Conservation (phyloP, 2,113 vertebrate species). For the Mugil cephalus region DNA sequence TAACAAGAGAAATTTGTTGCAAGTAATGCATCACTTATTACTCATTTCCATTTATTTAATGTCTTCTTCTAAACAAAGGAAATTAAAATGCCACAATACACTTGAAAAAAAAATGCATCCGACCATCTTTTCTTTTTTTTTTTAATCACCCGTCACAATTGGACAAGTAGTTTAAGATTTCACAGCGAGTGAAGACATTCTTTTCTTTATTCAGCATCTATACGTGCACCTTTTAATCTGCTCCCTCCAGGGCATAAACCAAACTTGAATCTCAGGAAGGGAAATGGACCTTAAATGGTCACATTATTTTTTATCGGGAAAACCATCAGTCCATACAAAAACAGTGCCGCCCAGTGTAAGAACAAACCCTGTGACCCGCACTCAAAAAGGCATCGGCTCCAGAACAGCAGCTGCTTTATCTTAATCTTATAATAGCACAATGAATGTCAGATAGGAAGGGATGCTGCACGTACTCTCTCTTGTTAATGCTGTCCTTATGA, state of each 20-base stretch:
- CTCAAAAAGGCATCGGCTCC: neutral
- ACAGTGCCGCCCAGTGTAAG: no score
- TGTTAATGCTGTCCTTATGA: neutral
- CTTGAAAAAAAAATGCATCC: neutral
- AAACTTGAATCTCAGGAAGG: neutral
- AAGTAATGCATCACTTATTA: neutral
- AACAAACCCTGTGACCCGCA: neutral
- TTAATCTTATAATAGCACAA: constrained; percentile 13
- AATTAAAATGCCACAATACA: neutral
- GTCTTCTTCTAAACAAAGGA: neutral
- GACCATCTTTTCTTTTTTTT: no score
- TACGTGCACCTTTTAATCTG: neutral
- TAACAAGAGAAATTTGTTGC: neutral
- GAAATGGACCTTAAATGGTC: neutral
- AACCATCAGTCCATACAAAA: no score
- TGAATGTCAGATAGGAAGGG: neutral
- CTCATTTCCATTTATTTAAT: neutral
- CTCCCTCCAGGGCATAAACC: neutral
- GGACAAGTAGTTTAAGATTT: no score
- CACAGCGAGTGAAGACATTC: neutral
- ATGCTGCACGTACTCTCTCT: neutral
- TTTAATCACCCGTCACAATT: no score
- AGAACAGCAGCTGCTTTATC: neutral
- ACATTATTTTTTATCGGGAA: neutral
- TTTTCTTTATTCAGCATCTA: neutral